Percentiles rank a stretch among this genome's conserved stretches.
Conservation (phyloP, 2,797 vertebrate species). For the Epinephelus awoara region DNA sequence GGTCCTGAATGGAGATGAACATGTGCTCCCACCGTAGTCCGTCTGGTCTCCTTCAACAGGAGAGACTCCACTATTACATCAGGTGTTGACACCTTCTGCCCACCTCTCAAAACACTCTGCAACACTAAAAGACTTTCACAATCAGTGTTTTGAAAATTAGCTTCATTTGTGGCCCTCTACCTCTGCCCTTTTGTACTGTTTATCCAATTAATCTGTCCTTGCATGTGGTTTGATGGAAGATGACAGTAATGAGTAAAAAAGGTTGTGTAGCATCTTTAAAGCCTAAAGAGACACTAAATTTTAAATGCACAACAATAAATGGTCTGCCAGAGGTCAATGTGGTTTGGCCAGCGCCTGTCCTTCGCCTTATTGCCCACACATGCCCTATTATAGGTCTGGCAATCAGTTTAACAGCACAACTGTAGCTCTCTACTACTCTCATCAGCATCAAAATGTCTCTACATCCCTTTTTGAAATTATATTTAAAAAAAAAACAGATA, state of each 20-base stretch:
- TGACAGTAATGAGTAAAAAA: conserved; percentile 12
- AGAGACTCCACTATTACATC: conserved; percentile 25
- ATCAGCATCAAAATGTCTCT: conserved; percentile 26
- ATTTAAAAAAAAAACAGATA: conserved; percentile 23
- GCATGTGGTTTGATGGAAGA: conserved; percentile 2
- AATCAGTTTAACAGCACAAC: conserved; percentile 47
- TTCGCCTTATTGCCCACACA: conserved; percentile 43
- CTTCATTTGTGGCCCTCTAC: background rate
- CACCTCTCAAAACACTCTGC: conserved; percentile 18
- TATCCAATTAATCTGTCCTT: conserved; percentile 11
- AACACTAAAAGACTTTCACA: conserved; percentile 22
- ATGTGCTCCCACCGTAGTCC: conserved; percentile 49
- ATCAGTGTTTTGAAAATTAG: background rate
- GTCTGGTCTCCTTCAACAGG: conserved; percentile 54
- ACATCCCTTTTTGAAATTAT: conserved; percentile 37
- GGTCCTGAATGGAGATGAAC: conserved; percentile 60
- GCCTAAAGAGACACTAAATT: conserved; percentile 9
- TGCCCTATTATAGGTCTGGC: conserved; percentile 32
- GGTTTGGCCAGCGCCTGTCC: conserved; percentile 26
- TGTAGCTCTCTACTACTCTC: conserved; percentile 35
- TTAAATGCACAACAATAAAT: conserved; percentile 42
- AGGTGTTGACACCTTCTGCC: conserved; percentile 33
- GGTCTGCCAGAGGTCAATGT: conserved; percentile 33
- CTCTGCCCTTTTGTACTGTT: conserved; percentile 4
- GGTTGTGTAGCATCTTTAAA: conserved; percentile 9